phyloP scores from a whole-genome alignment of 2,113 vertebrate species.

The Tupaia chinensis region DNA sequence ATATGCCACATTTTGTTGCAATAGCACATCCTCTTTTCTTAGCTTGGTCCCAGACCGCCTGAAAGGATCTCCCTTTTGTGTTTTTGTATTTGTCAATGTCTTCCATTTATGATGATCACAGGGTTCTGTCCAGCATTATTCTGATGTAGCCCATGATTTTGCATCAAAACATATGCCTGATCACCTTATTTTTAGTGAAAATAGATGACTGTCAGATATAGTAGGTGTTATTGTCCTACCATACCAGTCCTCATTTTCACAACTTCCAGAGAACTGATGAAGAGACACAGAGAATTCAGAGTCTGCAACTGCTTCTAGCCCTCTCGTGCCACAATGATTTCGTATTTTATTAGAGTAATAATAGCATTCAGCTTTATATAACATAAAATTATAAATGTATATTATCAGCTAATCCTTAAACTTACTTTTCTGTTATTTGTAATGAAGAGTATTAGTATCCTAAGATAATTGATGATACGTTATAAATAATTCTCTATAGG shows the following conservation, averaged over 20 bases:
- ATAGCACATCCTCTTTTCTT: not conserved
- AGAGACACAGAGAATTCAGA: not conserved
- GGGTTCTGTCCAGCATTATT: not conserved
- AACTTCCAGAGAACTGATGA: not conserved
- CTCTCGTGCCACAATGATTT: not conserved
- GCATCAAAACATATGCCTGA: not conserved
- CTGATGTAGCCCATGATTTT: not conserved
- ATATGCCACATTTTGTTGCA: not conserved
- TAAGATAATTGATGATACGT: not conserved
- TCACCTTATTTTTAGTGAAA: not conserved
- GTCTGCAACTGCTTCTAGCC: not conserved
- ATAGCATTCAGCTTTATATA: not conserved
- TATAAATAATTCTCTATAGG: not conserved
- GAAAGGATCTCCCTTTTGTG: not conserved
- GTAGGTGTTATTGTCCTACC: not conserved
- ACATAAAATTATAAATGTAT: not conserved
- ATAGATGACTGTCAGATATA: not conserved
- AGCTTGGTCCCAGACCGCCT: not conserved
- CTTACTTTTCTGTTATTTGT: conserved; percentile 34
- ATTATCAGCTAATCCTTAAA: not conserved
- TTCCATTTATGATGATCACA: not conserved
- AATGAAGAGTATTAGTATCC: not conserved
- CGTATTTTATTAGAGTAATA: not conserved
- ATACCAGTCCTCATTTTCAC: not conserved
- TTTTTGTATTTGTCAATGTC: not conserved